Evolutionary conservation across 1,140 invertebrate genomes (phyloP).

Genomic region (Carposina sasakii): DNA sequence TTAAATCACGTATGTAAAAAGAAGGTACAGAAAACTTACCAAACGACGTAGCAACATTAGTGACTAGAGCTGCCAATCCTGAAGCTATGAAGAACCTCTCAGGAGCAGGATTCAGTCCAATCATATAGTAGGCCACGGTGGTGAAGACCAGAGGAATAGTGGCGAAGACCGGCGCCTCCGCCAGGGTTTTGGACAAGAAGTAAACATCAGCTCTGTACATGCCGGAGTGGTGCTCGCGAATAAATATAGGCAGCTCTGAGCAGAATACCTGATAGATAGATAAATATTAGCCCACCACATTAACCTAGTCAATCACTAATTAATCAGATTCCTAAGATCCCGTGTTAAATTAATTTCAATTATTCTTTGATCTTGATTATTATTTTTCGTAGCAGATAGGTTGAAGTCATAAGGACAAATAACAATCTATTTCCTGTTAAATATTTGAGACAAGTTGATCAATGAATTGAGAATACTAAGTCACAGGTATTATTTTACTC

Average conservation of each 20-base stretch:
- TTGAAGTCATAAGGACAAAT: no score
- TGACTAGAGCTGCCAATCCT: slow-evolving; percentile 85
- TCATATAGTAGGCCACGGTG: slow-evolving; percentile 89
- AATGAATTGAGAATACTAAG: no score
- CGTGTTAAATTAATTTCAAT: no score
- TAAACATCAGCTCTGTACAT: slow-evolving; percentile 96
- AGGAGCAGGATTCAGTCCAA: slow-evolving; percentile 83
- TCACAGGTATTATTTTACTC: no score
- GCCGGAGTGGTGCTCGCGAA: slow-evolving; percentile 92
- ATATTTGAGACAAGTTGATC: no score
- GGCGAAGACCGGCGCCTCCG: slow-evolving; percentile 88
- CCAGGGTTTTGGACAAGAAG: slow-evolving; percentile 92
- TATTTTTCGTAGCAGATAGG: no score
- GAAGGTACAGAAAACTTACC: slow-evolving; percentile 74
- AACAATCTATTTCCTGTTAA: no score
- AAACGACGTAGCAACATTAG: slow-evolving; percentile 93
- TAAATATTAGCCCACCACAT: neutral
- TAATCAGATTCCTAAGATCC: no score
- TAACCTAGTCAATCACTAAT: no score
- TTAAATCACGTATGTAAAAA: neutral
- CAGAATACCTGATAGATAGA: slow-evolving; percentile 86
- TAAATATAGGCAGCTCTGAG: slow-evolving; percentile 91
- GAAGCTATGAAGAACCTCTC: slow-evolving; percentile 83
- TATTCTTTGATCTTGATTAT: no score
- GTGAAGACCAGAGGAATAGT: slow-evolving; percentile 89